Evolutionary conservation across 2,797 vertebrate genomes (phyloP).

Genomic region (Yasuhikotakia modesta): DNA sequence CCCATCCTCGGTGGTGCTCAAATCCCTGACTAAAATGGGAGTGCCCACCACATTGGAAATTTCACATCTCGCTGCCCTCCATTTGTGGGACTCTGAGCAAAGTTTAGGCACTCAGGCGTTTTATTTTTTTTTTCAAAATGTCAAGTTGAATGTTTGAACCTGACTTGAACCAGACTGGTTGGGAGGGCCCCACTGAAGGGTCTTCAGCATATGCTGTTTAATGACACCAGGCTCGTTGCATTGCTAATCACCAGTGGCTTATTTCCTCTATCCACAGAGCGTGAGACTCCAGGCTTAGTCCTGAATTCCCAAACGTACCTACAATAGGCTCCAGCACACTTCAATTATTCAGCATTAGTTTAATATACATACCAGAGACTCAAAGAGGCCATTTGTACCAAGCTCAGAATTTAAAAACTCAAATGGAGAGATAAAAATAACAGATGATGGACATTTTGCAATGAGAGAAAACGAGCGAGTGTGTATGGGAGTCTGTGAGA

Average conservation of each 20-base stretch:
- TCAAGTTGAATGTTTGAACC: constrained; percentile 4
- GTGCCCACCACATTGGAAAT: constrained; percentile 73
- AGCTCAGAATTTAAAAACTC: constrained; percentile 56
- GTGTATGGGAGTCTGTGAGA: neutral
- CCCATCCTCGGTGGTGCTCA: constrained; percentile 31
- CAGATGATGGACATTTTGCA: constrained; percentile 69
- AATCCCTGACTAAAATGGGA: constrained; percentile 53
- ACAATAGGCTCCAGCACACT: constrained; percentile 52
- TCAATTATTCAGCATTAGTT: constrained; percentile 58
- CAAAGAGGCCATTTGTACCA: constrained; percentile 61
- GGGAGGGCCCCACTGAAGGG: constrained; percentile 41
- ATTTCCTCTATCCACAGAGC: constrained; percentile 54
- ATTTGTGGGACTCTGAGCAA: constrained; percentile 72
- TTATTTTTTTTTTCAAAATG: constrained; percentile 55
- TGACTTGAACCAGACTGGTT: constrained; percentile 4
- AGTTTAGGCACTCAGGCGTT: constrained; percentile 71
- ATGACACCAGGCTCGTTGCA: constrained; percentile 66
- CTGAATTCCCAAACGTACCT: constrained; percentile 54
- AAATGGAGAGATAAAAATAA: constrained; percentile 56
- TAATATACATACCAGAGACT: constrained; percentile 63
- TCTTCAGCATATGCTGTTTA: constrained; percentile 71
- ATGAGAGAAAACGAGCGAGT: constrained; percentile 43
- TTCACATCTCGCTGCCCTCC: constrained; percentile 80
- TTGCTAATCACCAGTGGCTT: constrained; percentile 69
- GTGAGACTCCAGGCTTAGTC: constrained; percentile 40